These are phyloP conservation scores for Amphilophus citrinellus DNA, from an alignment of 2,113 vertebrate genomes.

Conservation along the genomic window DNA sequence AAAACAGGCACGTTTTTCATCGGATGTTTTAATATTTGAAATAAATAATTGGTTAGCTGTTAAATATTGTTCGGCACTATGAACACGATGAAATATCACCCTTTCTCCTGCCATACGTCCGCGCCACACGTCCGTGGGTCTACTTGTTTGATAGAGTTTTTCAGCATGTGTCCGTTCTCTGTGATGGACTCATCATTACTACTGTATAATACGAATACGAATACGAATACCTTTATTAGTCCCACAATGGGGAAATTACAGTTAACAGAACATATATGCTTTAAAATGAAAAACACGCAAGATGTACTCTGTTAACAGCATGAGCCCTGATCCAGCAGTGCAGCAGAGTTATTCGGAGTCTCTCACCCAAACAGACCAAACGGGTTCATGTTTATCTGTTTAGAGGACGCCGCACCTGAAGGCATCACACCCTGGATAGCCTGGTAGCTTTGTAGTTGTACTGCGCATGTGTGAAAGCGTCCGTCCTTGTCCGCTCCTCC, in stretches of 20 bases:
- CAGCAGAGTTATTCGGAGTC: neutral
- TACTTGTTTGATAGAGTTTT: neutral
- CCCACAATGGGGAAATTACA: no score
- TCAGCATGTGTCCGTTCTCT: neutral
- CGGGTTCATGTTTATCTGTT: neutral
- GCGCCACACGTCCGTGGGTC: neutral
- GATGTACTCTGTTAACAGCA: no score
- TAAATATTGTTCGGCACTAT: neutral
- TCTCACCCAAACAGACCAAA: neutral
- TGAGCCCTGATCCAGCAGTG: no score
- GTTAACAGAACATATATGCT: neutral
- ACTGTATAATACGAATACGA: no score
- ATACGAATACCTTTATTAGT: no score
- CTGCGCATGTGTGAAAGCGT: constrained; percentile 33
- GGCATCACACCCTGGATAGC: neutral
- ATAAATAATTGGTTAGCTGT: neutral
- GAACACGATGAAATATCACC: neutral
- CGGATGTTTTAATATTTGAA: neutral
- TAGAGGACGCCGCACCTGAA: neutral
- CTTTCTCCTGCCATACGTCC: neutral
- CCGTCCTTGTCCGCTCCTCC: neutral
- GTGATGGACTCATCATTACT: neutral
- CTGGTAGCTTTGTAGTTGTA: neutral
- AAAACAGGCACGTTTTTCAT: neutral
- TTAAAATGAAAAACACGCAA: neutral